Base-by-base conservation (phyloP, 2,113 vertebrate species). In the Amazona guildingii region DNA sequence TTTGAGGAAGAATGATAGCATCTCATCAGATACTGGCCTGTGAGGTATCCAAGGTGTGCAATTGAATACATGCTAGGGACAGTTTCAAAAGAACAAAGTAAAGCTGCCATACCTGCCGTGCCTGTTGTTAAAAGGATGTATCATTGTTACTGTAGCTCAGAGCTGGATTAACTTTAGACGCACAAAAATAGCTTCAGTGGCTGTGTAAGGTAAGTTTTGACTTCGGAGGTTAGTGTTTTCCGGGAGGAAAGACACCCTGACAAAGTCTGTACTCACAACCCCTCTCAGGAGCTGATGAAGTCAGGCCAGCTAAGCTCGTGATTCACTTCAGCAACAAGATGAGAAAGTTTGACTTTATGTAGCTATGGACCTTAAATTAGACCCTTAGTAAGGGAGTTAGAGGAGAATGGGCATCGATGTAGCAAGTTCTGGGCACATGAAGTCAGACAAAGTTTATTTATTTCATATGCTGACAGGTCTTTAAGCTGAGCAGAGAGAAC, bases 111-210 rank as follows among this genome's bases (percentile, higher is more conserved):
- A 63, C 49, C 87, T 92, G 82, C 86, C n/a, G 54, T 31, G 67
- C 49, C 61, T 76, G 68, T 68, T 73, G 59, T 72, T 93, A 92
- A 94, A 94, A 16, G 52, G 66, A 86, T 91, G 67, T 64, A 63
- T 86, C 64, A 67, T 86, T 35, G 31, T 94, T 55, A 79, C 61
- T 23, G 29, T 77, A 93, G 74, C 81, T 95, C 87, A 83, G 90
- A 94, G 91, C 54, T 89, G 90, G 92, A 96, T 96, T 95, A 93
- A 90, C 74, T 96, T 90, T 91, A 74, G 78, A 79, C 68, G 28
- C 73, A 84, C 78, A 94, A 92, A 84, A 96, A 92, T 83, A 91
- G 86, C 89, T 83, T 92, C 78, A 76, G 77, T 6, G 2, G 74
- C 85, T 93, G 29, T 57, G 61, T 80, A 88, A 96, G 73, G 91